A percentile compares a stretch with the other conserved stretches of the same genome.
Evolutionary conservation across 1,140 invertebrate genomes (phyloP).

Genomic region (Drosophila simulans): DNA sequence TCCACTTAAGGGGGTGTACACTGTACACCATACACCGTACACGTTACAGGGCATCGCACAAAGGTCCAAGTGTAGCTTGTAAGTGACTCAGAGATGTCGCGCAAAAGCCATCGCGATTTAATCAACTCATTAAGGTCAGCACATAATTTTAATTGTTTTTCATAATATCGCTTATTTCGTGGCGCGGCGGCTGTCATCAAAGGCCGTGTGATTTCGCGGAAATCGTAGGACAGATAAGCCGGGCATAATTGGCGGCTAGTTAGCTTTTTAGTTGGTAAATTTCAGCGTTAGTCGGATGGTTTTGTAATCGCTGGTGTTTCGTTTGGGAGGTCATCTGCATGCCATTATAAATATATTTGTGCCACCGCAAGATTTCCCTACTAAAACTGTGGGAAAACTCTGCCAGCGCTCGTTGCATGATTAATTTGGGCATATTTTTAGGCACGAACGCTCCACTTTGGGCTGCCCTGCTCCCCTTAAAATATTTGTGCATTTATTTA

Average conservation of each 20-base stretch:
- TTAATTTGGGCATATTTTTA: constrained; percentile 78
- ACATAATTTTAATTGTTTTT: constrained; percentile 74
- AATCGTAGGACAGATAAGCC: constrained; percentile 62
- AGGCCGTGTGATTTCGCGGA: constrained; percentile 50
- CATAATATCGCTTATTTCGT: constrained; percentile 42
- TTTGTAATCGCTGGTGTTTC: constrained; percentile 59
- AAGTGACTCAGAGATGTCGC: constrained; percentile 39
- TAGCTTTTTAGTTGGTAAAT: constrained; percentile 62
- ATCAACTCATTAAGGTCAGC: constrained; percentile 77
- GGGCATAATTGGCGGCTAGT: constrained; percentile 76
- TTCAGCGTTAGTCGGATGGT: constrained; percentile 32
- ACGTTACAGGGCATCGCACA: constrained; percentile 47
- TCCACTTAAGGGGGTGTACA: constrained; percentile 65
- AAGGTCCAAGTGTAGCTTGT: constrained; percentile 49
- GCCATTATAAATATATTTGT: constrained; percentile 15
- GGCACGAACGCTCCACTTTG: constrained; percentile 43
- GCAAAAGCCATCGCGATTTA: constrained; percentile 41
- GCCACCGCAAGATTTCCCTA: constrained; percentile 25
- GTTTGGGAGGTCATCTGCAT: constrained; percentile 27
- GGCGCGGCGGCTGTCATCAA: constrained; percentile 52
- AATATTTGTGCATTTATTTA: constrained; percentile 35
- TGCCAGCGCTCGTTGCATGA: constrained; percentile 40
- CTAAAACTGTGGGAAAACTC: constrained; percentile 59
- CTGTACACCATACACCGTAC: not conserved
- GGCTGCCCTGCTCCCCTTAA: constrained; percentile 25